Evolutionary conservation across 1,140 invertebrate species (phyloP).

Genomic region (Camponotus floridanus): DNA sequence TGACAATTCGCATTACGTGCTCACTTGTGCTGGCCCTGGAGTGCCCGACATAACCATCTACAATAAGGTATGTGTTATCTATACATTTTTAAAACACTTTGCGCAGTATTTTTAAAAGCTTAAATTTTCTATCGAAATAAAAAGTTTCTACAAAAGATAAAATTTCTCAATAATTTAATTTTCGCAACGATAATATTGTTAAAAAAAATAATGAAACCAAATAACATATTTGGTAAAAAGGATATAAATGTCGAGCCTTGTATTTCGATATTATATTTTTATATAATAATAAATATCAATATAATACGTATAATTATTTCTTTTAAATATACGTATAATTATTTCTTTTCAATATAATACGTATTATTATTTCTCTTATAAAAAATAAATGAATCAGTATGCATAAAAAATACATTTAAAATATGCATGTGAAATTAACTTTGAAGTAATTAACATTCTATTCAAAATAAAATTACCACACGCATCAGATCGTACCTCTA

Average conservation of each 20-base stretch:
- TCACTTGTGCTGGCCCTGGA: constrained; percentile 92
- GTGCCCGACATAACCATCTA: constrained; percentile 87
- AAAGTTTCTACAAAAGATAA: neutral
- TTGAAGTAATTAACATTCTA: constrained; percentile 9
- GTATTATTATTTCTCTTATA: no score
- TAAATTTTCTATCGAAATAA: neutral
- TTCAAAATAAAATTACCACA: neutral
- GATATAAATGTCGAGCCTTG: neutral
- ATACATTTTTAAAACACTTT: neutral
- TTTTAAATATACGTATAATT: no score
- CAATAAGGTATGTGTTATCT: constrained; percentile 79
- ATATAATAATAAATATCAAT: no score
- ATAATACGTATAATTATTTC: no score
- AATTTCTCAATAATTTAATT: neutral
- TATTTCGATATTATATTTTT: neutral
- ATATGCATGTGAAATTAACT: neutral
- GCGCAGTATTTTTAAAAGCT: neutral
- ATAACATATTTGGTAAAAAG: neutral
- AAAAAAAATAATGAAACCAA: neutral
- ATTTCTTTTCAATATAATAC: no score
- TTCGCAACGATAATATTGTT: neutral
- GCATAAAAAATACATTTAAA: neutral
- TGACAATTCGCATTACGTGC: constrained; percentile 89
- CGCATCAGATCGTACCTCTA: neutral
- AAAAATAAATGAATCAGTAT: neutral